These are phyloP conservation scores for Pentalonia nigronervosa DNA, from an alignment of 1,140 invertebrate species.

Conservation along the genomic window DNA sequence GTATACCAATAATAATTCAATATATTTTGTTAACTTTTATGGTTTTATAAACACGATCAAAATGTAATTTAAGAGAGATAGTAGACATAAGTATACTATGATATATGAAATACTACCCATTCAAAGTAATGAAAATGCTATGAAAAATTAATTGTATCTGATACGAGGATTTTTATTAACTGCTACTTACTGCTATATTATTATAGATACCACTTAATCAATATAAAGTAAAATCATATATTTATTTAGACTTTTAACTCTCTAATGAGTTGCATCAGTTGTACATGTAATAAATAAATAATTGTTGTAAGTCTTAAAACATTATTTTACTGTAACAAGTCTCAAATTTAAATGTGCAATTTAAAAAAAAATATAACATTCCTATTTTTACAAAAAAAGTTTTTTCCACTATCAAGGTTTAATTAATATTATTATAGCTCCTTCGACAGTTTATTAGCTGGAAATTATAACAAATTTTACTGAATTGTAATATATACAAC, in stretches of 20 bases:
- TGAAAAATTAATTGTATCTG: too few species aligned
- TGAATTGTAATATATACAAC: too few species aligned
- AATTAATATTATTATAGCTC: not conserved
- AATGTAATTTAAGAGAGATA: not conserved
- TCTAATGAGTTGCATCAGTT: not conserved
- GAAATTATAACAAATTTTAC: too few species aligned
- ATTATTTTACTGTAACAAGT: too few species aligned
- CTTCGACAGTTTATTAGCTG: not conserved
- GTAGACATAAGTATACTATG: not conserved
- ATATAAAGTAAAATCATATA: too few species aligned
- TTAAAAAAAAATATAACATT: not conserved
- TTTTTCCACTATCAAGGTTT: not conserved
- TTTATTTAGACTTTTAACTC: not conserved
- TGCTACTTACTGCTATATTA: too few species aligned
- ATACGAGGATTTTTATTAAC: too few species aligned
- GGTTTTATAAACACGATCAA: not conserved
- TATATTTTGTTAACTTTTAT: not conserved
- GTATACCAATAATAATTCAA: not conserved
- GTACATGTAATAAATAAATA: not conserved
- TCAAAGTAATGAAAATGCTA: not conserved
- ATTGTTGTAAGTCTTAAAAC: not conserved
- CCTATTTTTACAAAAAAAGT: not conserved
- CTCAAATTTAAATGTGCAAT: not conserved
- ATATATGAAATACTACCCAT: too few species aligned
- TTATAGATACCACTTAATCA: too few species aligned